A percentile compares a stretch with the other conserved stretches of the same genome.
These are phyloP conservation scores for Zaprionus nigranus DNA, from an alignment of 1,140 invertebrate species.

Conservation along the genomic window DNA sequence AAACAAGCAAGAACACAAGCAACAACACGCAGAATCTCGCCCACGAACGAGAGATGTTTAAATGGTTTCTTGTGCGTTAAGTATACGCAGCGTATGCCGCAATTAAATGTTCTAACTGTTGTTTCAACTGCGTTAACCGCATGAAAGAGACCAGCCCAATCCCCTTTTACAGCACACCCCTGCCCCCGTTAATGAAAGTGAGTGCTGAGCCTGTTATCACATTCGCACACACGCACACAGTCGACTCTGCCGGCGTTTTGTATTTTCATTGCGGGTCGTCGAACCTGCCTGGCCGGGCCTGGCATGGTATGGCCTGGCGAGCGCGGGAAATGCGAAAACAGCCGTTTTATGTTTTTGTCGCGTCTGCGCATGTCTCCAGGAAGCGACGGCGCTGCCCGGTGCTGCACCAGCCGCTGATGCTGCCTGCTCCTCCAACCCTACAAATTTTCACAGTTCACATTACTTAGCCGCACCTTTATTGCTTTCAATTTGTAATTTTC, in stretches of 20 bases:
- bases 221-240: constrained; percentile 13
- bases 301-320: not conserved
- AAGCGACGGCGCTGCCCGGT: constrained; percentile 10
- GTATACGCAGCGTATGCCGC: constrained; percentile 62
- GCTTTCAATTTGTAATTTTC: constrained; percentile 1
- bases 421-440: constrained; percentile 21
- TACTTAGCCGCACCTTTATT: constrained; percentile 63
- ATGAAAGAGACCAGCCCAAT: not conserved
- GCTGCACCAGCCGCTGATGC: constrained; percentile 22
- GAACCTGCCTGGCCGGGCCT: constrained; percentile 41
- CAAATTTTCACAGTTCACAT: constrained; percentile 32
- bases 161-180: not conserved
- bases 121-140: constrained; percentile 9
- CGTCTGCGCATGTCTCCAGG: constrained; percentile 40
- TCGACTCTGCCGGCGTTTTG: constrained; percentile 36
- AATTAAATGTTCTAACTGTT: constrained; percentile 32
- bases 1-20: constrained; percentile 27
- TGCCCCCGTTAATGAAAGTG: constrained; percentile 54
- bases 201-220: constrained; percentile 46
- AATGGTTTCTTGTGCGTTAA: constrained; percentile 29
- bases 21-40: not conserved
- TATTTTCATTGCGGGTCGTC: constrained; percentile 62
- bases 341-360: constrained; percentile 67
- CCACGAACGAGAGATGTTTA: constrained; percentile 1
- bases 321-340: constrained; percentile 76